Conservation (phyloP, 2,113 vertebrate genomes). For the Glaucomys volans region DNA sequence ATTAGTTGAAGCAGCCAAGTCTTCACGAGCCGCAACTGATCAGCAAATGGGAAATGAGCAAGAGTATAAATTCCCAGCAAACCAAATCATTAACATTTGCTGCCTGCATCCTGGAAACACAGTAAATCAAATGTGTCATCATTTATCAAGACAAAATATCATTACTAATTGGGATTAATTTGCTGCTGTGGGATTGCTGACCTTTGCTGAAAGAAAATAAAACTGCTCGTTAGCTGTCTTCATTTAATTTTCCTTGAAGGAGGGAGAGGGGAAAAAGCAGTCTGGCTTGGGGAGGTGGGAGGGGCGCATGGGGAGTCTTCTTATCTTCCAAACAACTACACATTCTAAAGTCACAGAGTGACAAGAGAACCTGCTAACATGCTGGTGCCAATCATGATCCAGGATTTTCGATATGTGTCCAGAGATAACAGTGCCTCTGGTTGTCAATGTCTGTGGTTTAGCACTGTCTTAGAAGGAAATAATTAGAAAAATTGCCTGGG, state of each 20-base stretch:
- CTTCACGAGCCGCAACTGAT: conserved; percentile 88
- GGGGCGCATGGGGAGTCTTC: background rate
- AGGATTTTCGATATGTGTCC: background rate
- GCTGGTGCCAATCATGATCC: background rate
- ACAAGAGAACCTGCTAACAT: background rate
- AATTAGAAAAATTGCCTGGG: conserved; percentile 53
- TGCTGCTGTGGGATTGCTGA: conserved; percentile 87
- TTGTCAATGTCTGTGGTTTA: conserved; percentile 35
- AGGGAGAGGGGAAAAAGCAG: conserved; percentile 56
- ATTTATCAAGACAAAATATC: conserved; percentile 91
- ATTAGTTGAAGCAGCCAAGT: conserved; percentile 89
- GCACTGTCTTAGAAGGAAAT: conserved; percentile 17
- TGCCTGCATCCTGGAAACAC: conserved; percentile 88
- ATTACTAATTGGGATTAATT: conserved; percentile 94
- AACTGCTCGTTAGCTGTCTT: conserved; percentile 85
- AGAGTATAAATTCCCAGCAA: conserved; percentile 90
- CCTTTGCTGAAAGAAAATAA: conserved; percentile 86
- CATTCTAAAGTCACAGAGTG: background rate
- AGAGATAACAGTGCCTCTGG: background rate
- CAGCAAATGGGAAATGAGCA: conserved; percentile 91
- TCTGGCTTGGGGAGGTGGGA: conserved; percentile 29
- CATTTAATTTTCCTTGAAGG: conserved; percentile 83
- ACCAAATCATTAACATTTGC: conserved; percentile 92
- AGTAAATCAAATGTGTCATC: conserved; percentile 91
- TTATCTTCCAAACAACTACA: background rate